Evolutionary conservation across 2,797 vertebrate species (phyloP), one percentile per base, ranked within the genome.

Genomic region (Carapus acus): DNA sequence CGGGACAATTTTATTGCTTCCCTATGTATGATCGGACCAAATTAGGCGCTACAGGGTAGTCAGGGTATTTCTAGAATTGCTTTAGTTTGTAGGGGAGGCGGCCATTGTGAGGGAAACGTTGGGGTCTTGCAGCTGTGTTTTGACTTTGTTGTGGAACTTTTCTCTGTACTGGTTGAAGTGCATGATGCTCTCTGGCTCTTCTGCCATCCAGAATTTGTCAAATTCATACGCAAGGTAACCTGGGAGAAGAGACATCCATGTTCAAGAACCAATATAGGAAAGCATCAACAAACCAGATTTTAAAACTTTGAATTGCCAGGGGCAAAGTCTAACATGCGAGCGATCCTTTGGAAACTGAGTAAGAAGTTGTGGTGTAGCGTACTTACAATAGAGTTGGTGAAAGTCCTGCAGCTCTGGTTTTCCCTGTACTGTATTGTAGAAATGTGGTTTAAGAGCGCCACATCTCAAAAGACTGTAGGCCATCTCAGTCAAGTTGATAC

Each of bases 401-500:
- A 99, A 98, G 77, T 97, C 87, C 15, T 84, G 84, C 57, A 96
- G 85, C 50, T 88, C 87, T 0, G 96, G 89, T 13, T 83, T 44
- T 1, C 91, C 91, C 34, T 83, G 70, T 19, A 93, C 91, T 6
- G 85, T 20, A 31, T 96, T 96, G 83, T 97, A 99, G 79, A 98
- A 91, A 67, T 98, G 90, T 42, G 86, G 72, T 69, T 96, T 99
- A 58, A 98, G 79, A 59, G 90, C 83, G 1, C 93, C 92, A 0
- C 81, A 93, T 85, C 88, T 93, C 55, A 99, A 85, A 41, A 99
- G 83, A 77, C 93, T 96, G 71, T 96, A 99, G 0, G 94, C 94
- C 95, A 99, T 98, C 80, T 98, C 96, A 18, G 96, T 98, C 78
- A 99, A 83, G 72, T 98, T 99, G 77, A 99, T 99, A 49, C 96